These are phyloP conservation scores for Poliocrania exsul DNA, from an alignment of 2,797 vertebrate species.

Conservation along the genomic window DNA sequence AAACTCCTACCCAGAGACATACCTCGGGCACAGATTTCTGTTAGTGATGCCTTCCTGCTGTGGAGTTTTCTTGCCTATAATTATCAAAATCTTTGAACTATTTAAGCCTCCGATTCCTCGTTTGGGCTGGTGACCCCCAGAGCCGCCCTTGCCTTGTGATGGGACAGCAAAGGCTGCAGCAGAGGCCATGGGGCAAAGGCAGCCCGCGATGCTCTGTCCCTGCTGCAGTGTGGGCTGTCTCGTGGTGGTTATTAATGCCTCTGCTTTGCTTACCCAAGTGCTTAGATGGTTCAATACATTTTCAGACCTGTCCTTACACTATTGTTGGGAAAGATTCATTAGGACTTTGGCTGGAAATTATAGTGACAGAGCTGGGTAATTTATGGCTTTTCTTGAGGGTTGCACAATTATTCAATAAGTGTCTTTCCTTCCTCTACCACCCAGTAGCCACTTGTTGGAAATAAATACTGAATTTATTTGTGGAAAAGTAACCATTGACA, in stretches of 20 bases:
- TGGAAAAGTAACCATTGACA: slow-evolving; percentile 47
- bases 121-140: not conserved
- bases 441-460: slow-evolving; percentile 65
- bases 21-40: not conserved
- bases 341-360: slow-evolving; percentile 70
- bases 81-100: not conserved
- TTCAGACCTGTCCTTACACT: slow-evolving; percentile 67
- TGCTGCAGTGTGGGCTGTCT: not conserved
- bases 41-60: not conserved
- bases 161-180: not conserved
- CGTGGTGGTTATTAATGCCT: slow-evolving; percentile 53
- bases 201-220: not conserved
- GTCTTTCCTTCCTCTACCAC: slow-evolving; percentile 64
- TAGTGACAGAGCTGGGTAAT: slow-evolving; percentile 69
- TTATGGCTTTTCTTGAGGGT: slow-evolving; percentile 71
- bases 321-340: slow-evolving; percentile 77
- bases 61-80: not conserved
- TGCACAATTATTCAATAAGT: slow-evolving; percentile 71
- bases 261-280: slow-evolving; percentile 69
- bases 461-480: slow-evolving; percentile 68
- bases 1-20: not conserved
- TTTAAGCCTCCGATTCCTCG: not conserved
- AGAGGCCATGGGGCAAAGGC: not conserved
- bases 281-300: slow-evolving; percentile 69
- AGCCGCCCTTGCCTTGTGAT: fast-evolving